Evolutionary conservation across 2,797 vertebrate species (phyloP), one percentile per base, ranked within the genome.

Genomic region (Neopelma chrysocephalum): DNA sequence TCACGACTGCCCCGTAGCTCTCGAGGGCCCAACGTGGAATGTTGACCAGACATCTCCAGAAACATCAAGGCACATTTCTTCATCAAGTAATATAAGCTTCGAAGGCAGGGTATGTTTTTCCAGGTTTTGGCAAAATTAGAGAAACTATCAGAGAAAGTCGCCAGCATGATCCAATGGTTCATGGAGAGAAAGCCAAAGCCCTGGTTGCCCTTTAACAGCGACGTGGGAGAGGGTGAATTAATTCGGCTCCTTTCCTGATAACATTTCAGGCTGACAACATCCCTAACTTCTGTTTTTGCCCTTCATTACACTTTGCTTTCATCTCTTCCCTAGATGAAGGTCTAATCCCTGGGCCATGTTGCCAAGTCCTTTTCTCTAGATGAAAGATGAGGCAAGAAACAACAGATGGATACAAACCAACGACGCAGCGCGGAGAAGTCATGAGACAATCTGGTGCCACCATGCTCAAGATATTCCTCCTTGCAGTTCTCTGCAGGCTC

Each of bases 381-480:
- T 80, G 90, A 93, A 89, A 91, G 60, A 91, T 43, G 89, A 79
- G 47, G 81, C 29, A 54, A 82, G 92, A 87, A 91, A 78, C 72
- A 94, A 62, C 87, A 94, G 96, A 96, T 95, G 91, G 92, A 45
- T 66, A 11, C 14, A 86, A 93, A 85, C 60, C 72, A 64, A 69
- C 48, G 54, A 53, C 1, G 9, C 4, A 70, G 45, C 0, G 0
- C 72, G 9, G 79, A 36, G 54, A 91, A 96, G 54, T 91, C 82
- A 76, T 69, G 82, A 96, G 76, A 69, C 84, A 96, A 94, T 94
- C 92, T 96, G 91, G 75, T 94, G 72, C 3, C 1, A 72, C 80
- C 77, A 71, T 69, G 61, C 43, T 80, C 57, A 48, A 93, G 84
- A 61, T 85, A 71, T 12, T 27, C 61, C 34, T 73, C 47, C 71